A percentile compares a stretch with the other conserved stretches of the same genome.
phyloP scores from a whole-genome alignment of 2,888 invertebrate species.

The Pristionchus maxplancki region DNA sequence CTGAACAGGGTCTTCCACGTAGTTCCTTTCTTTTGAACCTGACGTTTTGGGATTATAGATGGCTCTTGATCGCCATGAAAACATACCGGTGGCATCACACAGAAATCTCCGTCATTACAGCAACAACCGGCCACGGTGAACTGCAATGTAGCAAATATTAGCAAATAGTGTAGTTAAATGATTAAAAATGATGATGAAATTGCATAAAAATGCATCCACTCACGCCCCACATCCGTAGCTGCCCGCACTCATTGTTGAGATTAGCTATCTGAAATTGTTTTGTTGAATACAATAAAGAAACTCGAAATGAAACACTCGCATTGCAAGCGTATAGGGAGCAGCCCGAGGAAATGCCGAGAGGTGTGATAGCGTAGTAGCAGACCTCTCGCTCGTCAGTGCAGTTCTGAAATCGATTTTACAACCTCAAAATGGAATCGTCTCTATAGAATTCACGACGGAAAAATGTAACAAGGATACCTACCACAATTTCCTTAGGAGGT shows the following conservation, averaged over 20 bases:
- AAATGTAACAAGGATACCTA: too few relatives aligned
- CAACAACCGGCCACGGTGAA: slow-evolving; percentile 1
- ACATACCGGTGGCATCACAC: background rate
- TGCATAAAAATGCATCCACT: background rate
- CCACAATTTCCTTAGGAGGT: background rate
- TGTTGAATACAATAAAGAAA: background rate
- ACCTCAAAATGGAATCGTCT: too few relatives aligned
- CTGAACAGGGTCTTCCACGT: too few relatives aligned
- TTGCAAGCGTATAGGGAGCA: background rate
- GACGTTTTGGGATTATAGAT: too few relatives aligned
- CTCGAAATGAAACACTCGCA: background rate
- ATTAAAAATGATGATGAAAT: background rate
- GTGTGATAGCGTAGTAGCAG: background rate
- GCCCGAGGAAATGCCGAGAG: background rate
- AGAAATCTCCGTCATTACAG: background rate
- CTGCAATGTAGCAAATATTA: background rate
- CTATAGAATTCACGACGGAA: background rate
- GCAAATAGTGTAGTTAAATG: background rate
- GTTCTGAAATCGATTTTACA: too few relatives aligned
- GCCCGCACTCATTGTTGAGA: background rate
- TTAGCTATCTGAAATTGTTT: background rate
- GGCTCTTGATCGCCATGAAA: too few relatives aligned
- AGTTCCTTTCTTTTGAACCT: too few relatives aligned
- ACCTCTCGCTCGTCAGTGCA: background rate
- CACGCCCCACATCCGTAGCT: background rate